phyloP scores from a whole-genome alignment of 2,797 vertebrate species.

The Leucoraja ocellata region DNA sequence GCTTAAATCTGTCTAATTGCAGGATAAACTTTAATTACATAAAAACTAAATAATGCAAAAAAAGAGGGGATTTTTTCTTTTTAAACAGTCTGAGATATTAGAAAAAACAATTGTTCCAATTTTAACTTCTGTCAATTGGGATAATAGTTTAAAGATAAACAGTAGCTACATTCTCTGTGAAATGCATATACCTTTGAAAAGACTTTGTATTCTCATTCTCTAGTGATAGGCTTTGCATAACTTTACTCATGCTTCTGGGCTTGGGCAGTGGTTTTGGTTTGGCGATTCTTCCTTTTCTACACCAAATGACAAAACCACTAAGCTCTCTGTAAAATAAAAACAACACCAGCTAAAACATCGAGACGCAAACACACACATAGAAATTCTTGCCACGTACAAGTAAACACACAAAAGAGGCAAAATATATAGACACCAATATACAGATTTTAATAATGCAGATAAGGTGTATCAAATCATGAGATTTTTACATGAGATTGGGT shows the following conservation, averaged over 20 bases:
- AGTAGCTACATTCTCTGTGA: neutral
- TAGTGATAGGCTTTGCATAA: conserved; percentile 63
- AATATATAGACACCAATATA: neutral
- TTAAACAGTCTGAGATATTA: neutral
- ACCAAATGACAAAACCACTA: conserved; percentile 77
- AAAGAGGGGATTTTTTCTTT: neutral
- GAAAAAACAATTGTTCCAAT: neutral
- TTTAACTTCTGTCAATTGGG: neutral
- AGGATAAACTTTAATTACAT: neutral
- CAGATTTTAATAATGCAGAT: neutral
- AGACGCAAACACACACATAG: neutral
- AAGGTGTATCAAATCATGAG: no score
- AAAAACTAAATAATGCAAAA: neutral
- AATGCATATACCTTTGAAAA: conserved; percentile 44
- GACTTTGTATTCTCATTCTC: conserved; percentile 45
- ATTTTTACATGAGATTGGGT: no score
- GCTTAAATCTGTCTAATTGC: neutral
- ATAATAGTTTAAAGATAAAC: conserved; percentile 41
- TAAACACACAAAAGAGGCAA: neutral
- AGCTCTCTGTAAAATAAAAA: conserved; percentile 63
- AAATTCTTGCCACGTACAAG: no score
- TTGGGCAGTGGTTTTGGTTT: conserved; percentile 61
- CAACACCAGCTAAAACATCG: neutral
- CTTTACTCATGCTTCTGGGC: conserved; percentile 61
- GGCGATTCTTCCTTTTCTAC: conserved; percentile 64